Conservation (phyloP, 2,888 invertebrate genomes). For the Cantharis lateralis region DNA sequence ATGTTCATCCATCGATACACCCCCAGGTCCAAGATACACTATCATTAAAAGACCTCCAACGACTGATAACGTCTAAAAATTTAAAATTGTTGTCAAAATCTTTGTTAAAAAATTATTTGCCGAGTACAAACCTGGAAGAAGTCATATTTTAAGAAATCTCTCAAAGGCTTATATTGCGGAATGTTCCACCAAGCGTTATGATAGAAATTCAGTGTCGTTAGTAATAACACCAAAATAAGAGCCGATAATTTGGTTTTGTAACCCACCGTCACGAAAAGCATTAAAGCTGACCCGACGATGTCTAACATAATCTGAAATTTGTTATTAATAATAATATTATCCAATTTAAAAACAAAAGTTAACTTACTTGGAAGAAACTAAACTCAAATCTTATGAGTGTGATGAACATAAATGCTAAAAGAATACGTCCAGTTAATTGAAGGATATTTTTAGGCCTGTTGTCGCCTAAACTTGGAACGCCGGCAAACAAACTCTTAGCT, state of each 20-base stretch:
- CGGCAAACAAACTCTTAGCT: conserved; percentile 94
- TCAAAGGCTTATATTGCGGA: conserved; percentile 90
- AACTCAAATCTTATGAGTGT: conserved; percentile 93
- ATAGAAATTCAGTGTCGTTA: conserved; percentile 90
- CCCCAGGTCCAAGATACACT: conserved; percentile 96
- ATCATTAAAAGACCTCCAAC: conserved; percentile 98
- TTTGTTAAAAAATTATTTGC: conserved; percentile 2
- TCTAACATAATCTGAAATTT: conserved; percentile 82
- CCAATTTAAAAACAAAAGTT: not conserved
- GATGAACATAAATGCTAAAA: conserved; percentile 98
- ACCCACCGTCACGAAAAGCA: conserved; percentile 95
- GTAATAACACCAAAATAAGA: conserved; percentile 86
- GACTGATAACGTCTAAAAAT: conserved; percentile 93
- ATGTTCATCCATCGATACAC: conserved; percentile 99
- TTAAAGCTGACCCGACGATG: conserved; percentile 89
- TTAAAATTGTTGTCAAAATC: conserved; percentile 8
- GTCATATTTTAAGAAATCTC: conserved; percentile 99
- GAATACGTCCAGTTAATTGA: conserved; percentile 92
- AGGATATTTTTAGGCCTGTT: conserved; percentile 97
- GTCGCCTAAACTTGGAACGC: conserved; percentile 88
- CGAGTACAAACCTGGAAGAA: conserved; percentile 91
- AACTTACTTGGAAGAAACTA: conserved; percentile 78
- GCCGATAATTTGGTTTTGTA: conserved; percentile 99
- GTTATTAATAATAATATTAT: not conserved
- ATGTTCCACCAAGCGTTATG: conserved; percentile 99